Evolutionary conservation across 2,888 invertebrate genomes (phyloP).

Genomic region (Lycocerus yunnanus): DNA sequence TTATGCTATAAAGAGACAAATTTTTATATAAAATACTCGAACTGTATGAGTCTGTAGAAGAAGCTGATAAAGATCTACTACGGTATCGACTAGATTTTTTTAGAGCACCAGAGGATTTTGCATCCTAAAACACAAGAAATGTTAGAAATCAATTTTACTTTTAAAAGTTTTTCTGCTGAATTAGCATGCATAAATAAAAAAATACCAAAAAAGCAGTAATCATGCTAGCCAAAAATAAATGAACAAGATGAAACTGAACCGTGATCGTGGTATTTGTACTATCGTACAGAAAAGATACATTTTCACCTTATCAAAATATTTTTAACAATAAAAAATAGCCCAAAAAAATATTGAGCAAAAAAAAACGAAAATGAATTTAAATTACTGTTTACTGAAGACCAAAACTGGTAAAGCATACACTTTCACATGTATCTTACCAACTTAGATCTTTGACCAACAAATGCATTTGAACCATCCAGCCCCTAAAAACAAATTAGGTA

Average conservation of each 20-base stretch:
- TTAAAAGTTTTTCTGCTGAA: not conserved
- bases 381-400: conserved; percentile 25
- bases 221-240: not conserved
- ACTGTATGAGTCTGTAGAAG: conserved; percentile 94
- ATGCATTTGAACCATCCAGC: conserved; percentile 58
- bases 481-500: conserved; percentile 53
- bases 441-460: conserved; percentile 59
- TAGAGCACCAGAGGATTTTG: conserved; percentile 72
- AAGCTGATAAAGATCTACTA: conserved; percentile 89
- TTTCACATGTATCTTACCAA: conserved; percentile 53
- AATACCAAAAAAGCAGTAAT: not conserved
- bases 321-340: not conserved
- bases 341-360: conserved; percentile 18
- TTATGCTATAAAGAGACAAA: not conserved
- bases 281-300: not conserved
- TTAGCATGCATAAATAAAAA: conserved; percentile 20
- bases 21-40: conserved; percentile 64
- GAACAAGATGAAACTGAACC: not conserved
- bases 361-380: conserved; percentile 5
- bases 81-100: conserved; percentile 88
- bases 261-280: not conserved
- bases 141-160: not conserved
- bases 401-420: conserved; percentile 43
- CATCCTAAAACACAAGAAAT: conserved; percentile 56
- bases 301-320: not conserved